Evolutionary conservation across 1,140 invertebrate species (phyloP), one percentile per base, ranked within the genome.

Genomic region (Hyposmocoma kahamanoa): DNA sequence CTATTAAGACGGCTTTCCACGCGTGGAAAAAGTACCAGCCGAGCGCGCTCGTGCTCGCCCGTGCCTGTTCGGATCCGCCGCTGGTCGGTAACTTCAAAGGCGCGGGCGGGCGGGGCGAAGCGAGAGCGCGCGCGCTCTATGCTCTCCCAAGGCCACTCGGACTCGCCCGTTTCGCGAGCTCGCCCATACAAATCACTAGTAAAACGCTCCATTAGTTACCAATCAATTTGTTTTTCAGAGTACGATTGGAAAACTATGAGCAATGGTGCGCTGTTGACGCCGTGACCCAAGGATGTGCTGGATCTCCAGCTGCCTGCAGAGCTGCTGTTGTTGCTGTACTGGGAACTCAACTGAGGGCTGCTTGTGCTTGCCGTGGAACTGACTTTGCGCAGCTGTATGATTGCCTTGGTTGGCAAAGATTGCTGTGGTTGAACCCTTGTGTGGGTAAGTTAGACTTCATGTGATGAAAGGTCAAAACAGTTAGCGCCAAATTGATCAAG

Each of bases 371-470:
- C 72, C 92, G 95, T 53, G 93, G 93, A 3, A 92, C 92, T 0
- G 94, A 96, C 74, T 89, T 93, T 61, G 90, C 91, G 10, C 92
- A 95, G 67, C 81, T 96, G 0, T 95, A 95, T 73, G 93, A 95
- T 51, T 97, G 95, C 62, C 86, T 96, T 1, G 95, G 94, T 30
- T 97, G 95, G 95, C 94, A 96, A 62, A 80, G 95, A 36, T 88
- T 96, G n/a, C 89, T 97, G 3, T 96, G 95, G 95, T 91, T 96
- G 41, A 97, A 97, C 73, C 94, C 95, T 4, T 97, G 95, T 74
- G 95, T 97, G 43, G 94, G 95, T 97, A 83, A 92, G 93, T 88
- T 24, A 24, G 0, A 3, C 8, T 21, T 21, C 18, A 22, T n/a
- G n/a, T n/a, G n/a, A n/a, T n/a, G n/a, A n/a, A n/a, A n/a, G n/a